Evolutionary conservation across 1,140 invertebrate genomes (phyloP).

Genomic region (Hylyphantes graminicola): DNA sequence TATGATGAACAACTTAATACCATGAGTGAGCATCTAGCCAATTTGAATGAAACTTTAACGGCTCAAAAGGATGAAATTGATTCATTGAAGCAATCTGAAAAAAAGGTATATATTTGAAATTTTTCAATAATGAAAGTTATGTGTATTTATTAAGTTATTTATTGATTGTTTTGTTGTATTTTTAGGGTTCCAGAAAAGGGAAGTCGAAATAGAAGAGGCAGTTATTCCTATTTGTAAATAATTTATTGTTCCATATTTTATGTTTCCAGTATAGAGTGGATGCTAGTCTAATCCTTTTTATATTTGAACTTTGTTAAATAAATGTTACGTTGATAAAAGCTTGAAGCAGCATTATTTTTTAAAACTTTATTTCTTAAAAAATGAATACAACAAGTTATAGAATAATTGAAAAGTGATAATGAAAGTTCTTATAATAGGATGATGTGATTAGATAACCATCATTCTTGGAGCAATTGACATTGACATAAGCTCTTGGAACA

Average conservation of each 20-base stretch:
- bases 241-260: neutral
- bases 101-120: conserved; percentile 32
- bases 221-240: neutral
- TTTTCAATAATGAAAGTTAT: neutral
- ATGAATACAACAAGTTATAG: neutral
- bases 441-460: conserved; percentile 43
- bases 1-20: conserved; percentile 90
- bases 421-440: too few species aligned
- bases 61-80: conserved; percentile 79
- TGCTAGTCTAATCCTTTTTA: too few species aligned
- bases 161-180: neutral
- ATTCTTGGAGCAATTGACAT: conserved; percentile 99
- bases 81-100: conserved; percentile 65
- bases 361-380: neutral
- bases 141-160: neutral
- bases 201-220: neutral
- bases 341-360: neutral
- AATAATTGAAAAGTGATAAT: neutral
- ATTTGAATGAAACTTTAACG: conserved; percentile 89
- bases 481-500: conserved; percentile 99
- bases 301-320: neutral
- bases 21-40: conserved; percentile 91
- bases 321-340: neutral
- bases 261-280: neutral
- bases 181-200: conserved; percentile 25